Percentiles rank a stretch among this genome's conserved stretches.
phyloP scores from a whole-genome alignment of 2,888 invertebrate genomes.

The Leucophenga maculata region DNA sequence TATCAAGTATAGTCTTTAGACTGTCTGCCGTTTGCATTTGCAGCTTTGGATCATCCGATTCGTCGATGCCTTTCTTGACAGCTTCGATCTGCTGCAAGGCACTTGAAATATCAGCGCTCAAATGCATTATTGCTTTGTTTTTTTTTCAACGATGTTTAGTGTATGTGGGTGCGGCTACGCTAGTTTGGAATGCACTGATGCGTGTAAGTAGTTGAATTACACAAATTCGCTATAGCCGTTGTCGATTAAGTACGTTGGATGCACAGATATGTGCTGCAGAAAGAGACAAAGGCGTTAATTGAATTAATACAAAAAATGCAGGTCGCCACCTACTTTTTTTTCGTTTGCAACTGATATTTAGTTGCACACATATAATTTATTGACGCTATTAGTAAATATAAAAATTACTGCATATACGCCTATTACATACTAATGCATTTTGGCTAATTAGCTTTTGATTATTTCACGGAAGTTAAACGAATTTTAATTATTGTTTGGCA shows the following conservation, averaged over 20 bases:
- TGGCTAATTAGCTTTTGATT: not conserved
- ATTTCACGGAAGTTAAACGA: not conserved
- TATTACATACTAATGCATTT: not conserved
- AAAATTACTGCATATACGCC: not conserved
- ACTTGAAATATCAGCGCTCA: conserved; percentile 83
- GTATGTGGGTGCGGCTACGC: conserved; percentile 15
- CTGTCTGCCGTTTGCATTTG: conserved; percentile 83
- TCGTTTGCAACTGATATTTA: too few species aligned
- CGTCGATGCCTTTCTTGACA: conserved; percentile 89
- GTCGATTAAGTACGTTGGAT: not conserved
- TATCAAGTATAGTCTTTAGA: conserved; percentile 85
- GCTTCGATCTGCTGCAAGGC: conserved; percentile 91
- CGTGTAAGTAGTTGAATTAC: not conserved
- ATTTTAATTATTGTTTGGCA: not conserved
- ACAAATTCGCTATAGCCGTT: not conserved
- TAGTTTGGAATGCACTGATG: not conserved
- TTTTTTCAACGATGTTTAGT: conserved; percentile 19
- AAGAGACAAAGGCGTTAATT: not conserved
- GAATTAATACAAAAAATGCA: conserved; percentile 7
- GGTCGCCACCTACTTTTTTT: conserved; percentile 17
- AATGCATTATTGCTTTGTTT: conserved; percentile 68
- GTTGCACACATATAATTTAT: too few species aligned
- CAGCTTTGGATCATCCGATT: conserved; percentile 86
- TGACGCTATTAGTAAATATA: not conserved
- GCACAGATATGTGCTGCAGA: not conserved